Base-by-base conservation (phyloP, 2,113 vertebrate genomes). In the Buteo buteo region DNA sequence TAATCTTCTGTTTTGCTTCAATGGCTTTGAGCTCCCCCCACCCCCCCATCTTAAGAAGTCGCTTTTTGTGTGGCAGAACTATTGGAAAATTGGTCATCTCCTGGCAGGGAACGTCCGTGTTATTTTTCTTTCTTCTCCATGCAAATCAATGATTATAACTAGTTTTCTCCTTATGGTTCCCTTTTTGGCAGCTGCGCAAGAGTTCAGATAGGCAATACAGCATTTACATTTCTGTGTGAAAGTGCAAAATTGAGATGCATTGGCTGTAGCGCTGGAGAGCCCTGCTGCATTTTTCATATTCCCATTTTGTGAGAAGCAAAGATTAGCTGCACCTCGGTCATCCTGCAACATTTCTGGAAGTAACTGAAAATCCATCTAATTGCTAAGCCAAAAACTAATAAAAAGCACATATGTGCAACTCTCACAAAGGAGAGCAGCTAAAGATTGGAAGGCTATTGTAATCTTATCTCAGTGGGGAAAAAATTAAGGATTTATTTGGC, bases 71-170 rank as follows among this genome's bases (percentile, higher is more conserved):
- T 83, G 94, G 88, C 69, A 84, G 44, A 82, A 69, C 80, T 80
- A 11, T 86, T 92, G 94, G 95, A 97, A 97, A 96, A 96, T 93
- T 89, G 95, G 91, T 95, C 93, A 69, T 92, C 90, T 81, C 34
- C 85, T 92, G 95, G 85, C 80, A 90, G 82, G 69, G 31, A 81
- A 47, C 10, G n/a, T 70, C 81, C 4, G 1, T 86, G 86, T 70
- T 92, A 32, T 94, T 90, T 93, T 96, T 78, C 77, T 72, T 93
- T 91, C 73, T 87, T 29, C 64, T 87, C 78, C 81, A 59, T 92
- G 16, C 29, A 73, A 77, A 95, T 95, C 93, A 71, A 69, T 94
- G 49, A 31, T 88, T 92, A 31, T 76, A 91, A 88, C 65, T 71
- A 55, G 73, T 86, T 94, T 95, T 96, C 64, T 90, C 20, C 52